Evolutionary conservation across 2,888 invertebrate genomes (phyloP), one percentile per base, ranked within the genome.

Genomic region (Tillus elongatus): DNA sequence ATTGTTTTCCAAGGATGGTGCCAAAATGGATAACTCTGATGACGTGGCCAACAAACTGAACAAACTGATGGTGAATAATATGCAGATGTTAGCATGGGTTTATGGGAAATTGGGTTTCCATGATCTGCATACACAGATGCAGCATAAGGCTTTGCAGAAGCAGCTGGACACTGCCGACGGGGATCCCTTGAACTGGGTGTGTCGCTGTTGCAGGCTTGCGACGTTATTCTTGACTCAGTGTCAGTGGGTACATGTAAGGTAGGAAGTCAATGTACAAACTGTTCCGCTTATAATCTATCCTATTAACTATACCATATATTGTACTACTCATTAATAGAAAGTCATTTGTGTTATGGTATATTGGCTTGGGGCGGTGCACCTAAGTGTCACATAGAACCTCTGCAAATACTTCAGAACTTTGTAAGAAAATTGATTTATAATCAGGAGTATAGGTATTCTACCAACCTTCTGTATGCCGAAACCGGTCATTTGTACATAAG

Each of bases 41-140:
- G 57, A 62, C 24, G 62, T 69, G 3, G 64, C 64, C 2, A 65
- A 65, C 33, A 74, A 74, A 56, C 64, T 77, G 12, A 73, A 74
- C 45, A 72, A 72, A 50, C 60, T 77, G 2, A 67, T 73, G 19
- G 72, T 75, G 1, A 77, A 74, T 49, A 77, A 77, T 49, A 63
- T 75, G 35, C 75, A 76, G 49, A 76, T 77, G 74, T 66, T 76
- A 49, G 72, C 72, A 2, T 75, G 73, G 63, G 57, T 75, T 30
- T 74, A 74, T 47, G 73, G 73, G 37, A 73, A 73, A 53, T 52
- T 72, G 31, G 72, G 72, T 36, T 47, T 70, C 41, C 67, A 69
- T 4, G 65, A 71, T 15, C 68, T 70, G 43, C 75, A 73, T 46
- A 70, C 71, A 3, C 50, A 68, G 10, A 72, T 71, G 45, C 72